phyloP scores from a whole-genome alignment of 2,113 vertebrate genomes.

The Caloenas nicobarica region DNA sequence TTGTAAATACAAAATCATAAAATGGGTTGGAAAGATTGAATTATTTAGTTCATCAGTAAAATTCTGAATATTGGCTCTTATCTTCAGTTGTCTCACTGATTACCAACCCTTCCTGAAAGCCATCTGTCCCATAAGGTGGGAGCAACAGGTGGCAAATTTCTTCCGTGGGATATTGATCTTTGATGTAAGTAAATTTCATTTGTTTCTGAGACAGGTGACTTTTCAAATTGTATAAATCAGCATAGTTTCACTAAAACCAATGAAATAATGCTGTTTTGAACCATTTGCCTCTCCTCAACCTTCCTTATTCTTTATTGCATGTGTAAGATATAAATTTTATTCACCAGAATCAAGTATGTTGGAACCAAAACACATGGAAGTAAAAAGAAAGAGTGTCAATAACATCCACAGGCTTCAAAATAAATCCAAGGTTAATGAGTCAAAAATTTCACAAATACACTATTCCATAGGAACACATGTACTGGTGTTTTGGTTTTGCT shows the following conservation, averaged over 20 bases:
- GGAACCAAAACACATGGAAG: neutral
- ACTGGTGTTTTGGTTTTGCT: neutral
- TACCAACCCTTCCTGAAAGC: neutral
- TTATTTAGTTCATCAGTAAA: neutral
- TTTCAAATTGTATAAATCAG: neutral
- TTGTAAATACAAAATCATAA: neutral
- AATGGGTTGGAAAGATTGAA: neutral
- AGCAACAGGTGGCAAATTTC: neutral
- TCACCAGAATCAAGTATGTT: neutral
- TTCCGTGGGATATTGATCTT: neutral
- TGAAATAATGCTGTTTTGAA: neutral
- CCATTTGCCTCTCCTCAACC: neutral
- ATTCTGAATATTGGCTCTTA: neutral
- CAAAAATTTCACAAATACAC: neutral
- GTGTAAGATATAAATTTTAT: neutral
- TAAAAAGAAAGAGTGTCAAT: neutral
- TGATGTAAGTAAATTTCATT: neutral
- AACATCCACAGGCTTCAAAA: neutral
- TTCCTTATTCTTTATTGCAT: neutral
- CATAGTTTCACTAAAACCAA: neutral
- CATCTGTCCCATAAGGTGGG: neutral
- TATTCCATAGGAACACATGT: neutral
- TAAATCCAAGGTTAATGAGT: neutral
- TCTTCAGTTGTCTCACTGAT: neutral
- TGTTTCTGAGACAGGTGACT: neutral